Conservation (phyloP, 2,888 invertebrate species). For the Leptopterna dolabrata region DNA sequence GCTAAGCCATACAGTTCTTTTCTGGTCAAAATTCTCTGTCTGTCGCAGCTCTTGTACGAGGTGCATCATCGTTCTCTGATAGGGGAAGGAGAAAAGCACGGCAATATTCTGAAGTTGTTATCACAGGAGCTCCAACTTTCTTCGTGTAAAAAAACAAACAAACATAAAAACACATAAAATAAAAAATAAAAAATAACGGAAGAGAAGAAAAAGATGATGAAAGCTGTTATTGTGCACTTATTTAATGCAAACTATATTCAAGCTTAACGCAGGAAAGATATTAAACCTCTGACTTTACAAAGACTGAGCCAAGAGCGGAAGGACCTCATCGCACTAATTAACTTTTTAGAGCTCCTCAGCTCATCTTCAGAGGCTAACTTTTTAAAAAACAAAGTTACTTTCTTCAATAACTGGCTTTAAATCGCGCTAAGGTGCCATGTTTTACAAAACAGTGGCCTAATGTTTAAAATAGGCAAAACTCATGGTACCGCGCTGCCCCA, state of each 20-base stretch:
- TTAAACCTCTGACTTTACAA: constrained; percentile 27
- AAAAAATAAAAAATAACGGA: too few species aligned
- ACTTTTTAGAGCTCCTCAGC: constrained; percentile 41
- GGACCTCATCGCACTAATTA: constrained; percentile 48
- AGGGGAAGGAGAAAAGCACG: neutral
- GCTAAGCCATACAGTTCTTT: too few species aligned
- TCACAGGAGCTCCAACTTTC: neutral
- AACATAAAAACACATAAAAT: too few species aligned
- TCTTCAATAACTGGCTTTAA: constrained; percentile 28
- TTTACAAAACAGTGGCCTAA: constrained; percentile 25
- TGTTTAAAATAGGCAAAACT: constrained; percentile 16
- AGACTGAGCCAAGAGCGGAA: constrained; percentile 18
- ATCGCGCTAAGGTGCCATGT: constrained; percentile 23
- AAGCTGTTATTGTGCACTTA: constrained; percentile 22
- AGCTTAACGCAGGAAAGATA: constrained; percentile 26
- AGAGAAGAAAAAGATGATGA: neutral
- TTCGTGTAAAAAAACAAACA: neutral
- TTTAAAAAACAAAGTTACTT: constrained; percentile 41
- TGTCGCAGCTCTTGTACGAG: too few species aligned
- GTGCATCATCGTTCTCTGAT: neutral
- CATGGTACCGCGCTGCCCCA: neutral
- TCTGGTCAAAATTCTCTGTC: too few species aligned
- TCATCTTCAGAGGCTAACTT: constrained; percentile 21
- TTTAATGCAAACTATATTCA: constrained; percentile 27
- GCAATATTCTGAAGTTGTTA: neutral